Conservation (phyloP, 2,113 vertebrate species). For the Agapornis roseicollis region DNA sequence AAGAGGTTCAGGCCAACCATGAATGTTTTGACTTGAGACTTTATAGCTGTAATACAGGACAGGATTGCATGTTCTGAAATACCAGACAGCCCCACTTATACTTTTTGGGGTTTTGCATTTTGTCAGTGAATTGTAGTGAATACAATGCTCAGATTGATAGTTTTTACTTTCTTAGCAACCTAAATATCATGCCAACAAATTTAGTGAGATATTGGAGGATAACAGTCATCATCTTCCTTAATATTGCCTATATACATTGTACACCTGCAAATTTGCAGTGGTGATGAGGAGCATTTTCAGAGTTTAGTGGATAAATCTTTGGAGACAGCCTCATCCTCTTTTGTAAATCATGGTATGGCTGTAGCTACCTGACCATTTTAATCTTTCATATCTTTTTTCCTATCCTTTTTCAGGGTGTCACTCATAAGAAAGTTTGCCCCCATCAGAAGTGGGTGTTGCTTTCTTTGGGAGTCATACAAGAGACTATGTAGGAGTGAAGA, state of each 20-base stretch:
- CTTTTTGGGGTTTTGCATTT: neutral
- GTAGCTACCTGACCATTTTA: neutral
- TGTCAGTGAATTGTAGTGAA: neutral
- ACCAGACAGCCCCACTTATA: neutral
- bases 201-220: neutral
- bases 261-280: neutral
- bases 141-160: neutral
- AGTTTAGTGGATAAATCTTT: neutral
- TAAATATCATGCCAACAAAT: neutral
- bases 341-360: neutral
- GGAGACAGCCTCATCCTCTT: neutral
- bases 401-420: neutral
- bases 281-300: neutral
- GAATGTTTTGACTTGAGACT: neutral
- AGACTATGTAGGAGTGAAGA: neutral
- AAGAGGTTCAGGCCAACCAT: neutral
- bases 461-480: neutral
- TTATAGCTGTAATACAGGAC: neutral
- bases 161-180: neutral
- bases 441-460: neutral
- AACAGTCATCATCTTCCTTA: neutral
- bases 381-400: neutral
- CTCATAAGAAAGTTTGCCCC: neutral
- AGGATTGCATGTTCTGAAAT: neutral
- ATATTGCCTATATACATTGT: neutral